Conservation (phyloP, 64 coral and sea anemone genomes). For the Astreopora myriophthalma region DNA sequence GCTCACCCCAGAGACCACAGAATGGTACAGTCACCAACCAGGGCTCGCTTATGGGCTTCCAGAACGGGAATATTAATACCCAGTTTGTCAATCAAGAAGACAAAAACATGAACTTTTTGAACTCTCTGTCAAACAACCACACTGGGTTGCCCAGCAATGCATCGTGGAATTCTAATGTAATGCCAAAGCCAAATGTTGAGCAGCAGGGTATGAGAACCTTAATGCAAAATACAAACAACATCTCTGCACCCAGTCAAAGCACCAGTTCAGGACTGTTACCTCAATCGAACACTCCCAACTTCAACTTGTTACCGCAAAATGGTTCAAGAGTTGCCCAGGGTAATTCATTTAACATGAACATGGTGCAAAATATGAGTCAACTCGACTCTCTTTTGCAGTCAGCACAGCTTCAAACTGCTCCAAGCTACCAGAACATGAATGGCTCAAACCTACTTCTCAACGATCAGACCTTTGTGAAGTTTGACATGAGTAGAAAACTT, state of each 20-base stretch:
- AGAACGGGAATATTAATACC: constrained; percentile 1
- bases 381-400: neutral
- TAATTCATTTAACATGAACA: neutral
- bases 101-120: constrained; percentile 39
- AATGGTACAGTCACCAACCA: constrained; percentile 23
- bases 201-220: constrained; percentile 21
- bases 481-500: constrained; percentile 6
- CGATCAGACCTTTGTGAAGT: neutral
- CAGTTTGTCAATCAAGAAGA: constrained; percentile 24
- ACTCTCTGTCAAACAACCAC: neutral
- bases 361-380: neutral
- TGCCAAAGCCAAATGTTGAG: neutral
- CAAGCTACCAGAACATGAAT: constrained; percentile 9
- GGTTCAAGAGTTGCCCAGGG: neutral
- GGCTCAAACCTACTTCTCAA: neutral
- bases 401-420: neutral
- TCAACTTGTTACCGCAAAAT: constrained; percentile 1
- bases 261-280: neutral
- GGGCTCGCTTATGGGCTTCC: neutral
- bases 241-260: neutral
- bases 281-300: neutral
- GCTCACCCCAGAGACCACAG: neutral
- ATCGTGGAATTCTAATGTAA: neutral
- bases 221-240: neutral
- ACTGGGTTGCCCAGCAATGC: neutral